Evolutionary conservation across 2,113 vertebrate species (phyloP).

Genomic region (Pavo muticus): DNA sequence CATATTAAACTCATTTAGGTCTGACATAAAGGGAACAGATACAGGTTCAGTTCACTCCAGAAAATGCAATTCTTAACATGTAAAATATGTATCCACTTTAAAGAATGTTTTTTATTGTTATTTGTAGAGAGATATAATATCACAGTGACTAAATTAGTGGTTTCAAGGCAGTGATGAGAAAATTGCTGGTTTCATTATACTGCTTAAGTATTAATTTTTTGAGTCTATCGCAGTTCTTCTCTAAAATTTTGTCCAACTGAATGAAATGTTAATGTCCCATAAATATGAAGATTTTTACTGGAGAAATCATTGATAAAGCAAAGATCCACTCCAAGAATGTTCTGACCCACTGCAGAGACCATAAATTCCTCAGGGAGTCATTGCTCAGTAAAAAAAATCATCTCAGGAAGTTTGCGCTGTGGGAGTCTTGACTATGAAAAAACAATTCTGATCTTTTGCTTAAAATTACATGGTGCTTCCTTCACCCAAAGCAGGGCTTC

Average conservation of each 20-base stretch:
- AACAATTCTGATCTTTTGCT: neutral
- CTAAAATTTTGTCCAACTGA: neutral
- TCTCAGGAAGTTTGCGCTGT: neutral
- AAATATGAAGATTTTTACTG: neutral
- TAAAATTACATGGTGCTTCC: neutral
- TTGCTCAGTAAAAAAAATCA: neutral
- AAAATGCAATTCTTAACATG: neutral
- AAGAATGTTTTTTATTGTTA: conserved; percentile 26
- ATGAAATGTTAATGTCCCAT: neutral
- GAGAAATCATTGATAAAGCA: neutral
- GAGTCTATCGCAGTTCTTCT: neutral
- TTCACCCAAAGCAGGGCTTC: neutral
- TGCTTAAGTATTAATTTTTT: neutral
- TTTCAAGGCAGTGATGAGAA: conserved; percentile 33
- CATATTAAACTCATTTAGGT: neutral
- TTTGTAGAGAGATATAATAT: conserved; percentile 16
- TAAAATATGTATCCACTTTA: neutral
- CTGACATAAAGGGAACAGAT: neutral
- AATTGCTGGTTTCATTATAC: conserved; percentile 28
- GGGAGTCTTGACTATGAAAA: neutral
- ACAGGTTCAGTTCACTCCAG: neutral
- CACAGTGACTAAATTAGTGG: conserved; percentile 18
- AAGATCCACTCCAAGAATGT: neutral
- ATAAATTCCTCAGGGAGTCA: neutral
- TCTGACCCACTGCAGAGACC: neutral